These are phyloP conservation scores for Drosophila bipectinata DNA, from an alignment of 1,140 invertebrate species.

Conservation along the genomic window DNA sequence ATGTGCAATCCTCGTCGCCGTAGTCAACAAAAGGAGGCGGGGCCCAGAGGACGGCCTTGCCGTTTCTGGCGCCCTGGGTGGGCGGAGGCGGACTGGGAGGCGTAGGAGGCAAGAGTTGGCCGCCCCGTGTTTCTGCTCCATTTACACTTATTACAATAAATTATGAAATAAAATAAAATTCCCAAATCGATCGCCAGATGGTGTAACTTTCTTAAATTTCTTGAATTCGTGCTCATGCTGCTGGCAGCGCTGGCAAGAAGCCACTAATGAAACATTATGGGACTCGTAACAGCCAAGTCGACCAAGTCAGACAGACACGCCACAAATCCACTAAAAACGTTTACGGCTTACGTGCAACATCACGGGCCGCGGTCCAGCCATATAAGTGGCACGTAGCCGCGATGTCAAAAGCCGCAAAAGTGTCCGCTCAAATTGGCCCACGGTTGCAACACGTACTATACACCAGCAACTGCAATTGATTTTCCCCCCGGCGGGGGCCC, in stretches of 20 bases:
- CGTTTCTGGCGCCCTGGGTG: slow-evolving; percentile 27
- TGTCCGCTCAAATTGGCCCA: slow-evolving; percentile 59
- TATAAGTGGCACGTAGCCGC: slow-evolving; percentile 72
- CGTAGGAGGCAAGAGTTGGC: slow-evolving; percentile 23
- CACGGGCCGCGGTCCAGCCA: slow-evolving; percentile 54
- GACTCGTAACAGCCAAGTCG: slow-evolving; percentile 47
- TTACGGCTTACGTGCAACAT: slow-evolving; percentile 77
- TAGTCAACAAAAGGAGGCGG: slow-evolving; percentile 1
- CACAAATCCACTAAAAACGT: slow-evolving; percentile 78
- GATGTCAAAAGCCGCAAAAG: slow-evolving; percentile 59
- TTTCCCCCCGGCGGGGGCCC: slow-evolving; percentile 24
- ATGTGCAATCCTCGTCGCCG: slow-evolving; percentile 65
- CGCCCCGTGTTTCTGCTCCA: slow-evolving; percentile 5
- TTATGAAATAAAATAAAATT: neutral
- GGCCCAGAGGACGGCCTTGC: slow-evolving; percentile 18
- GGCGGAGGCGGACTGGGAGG: neutral
- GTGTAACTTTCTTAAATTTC: neutral
- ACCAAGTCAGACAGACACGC: slow-evolving; percentile 48
- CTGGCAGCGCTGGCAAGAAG: slow-evolving; percentile 32
- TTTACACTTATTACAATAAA: slow-evolving; percentile 27
- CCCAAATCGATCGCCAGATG: slow-evolving; percentile 13
- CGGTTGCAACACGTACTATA: slow-evolving; percentile 60
- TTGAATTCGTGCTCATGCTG: neutral
- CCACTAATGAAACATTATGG: slow-evolving; percentile 79
- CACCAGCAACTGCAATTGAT: slow-evolving; percentile 67